These are phyloP conservation scores for Epistrophella euchroma DNA, from an alignment of 2,888 invertebrate genomes.

Conservation along the genomic window DNA sequence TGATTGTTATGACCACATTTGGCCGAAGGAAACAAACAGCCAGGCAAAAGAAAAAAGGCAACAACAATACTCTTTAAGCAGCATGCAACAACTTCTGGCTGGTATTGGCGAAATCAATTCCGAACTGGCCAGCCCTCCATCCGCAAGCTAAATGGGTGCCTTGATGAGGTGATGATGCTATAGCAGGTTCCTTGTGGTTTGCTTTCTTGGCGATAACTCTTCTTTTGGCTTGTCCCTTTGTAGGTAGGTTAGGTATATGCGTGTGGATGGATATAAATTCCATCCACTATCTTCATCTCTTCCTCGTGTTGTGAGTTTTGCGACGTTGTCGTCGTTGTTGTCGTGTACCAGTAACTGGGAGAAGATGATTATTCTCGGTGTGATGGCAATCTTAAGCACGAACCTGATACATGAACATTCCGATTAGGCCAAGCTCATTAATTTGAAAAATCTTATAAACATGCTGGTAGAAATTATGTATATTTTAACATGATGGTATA, in stretches of 20 bases:
- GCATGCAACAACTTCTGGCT: constrained; percentile 21
- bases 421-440: constrained; percentile 73
- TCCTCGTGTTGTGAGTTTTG: constrained; percentile 32
- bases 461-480: neutral
- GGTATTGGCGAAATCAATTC: constrained; percentile 58
- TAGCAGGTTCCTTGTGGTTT: constrained; percentile 70
- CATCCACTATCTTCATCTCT: constrained; percentile 33
- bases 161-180: constrained; percentile 76
- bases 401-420: constrained; percentile 71
- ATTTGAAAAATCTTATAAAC: constrained; percentile 45
- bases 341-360: constrained; percentile 31
- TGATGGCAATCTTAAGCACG: constrained; percentile 74
- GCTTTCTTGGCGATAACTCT: constrained; percentile 59
- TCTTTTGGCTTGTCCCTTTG: constrained; percentile 33
- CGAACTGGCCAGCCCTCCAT: constrained; percentile 61
- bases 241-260: neutral
- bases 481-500: constrained; percentile 10
- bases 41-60: constrained; percentile 42
- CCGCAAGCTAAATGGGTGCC: constrained; percentile 73
- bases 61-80: constrained; percentile 25
- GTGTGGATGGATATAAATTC: constrained; percentile 38
- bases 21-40: constrained; percentile 70
- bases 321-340: constrained; percentile 2
- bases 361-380: constrained; percentile 59
- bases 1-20: constrained; percentile 76